phyloP scores from a whole-genome alignment of 2,113 vertebrate genomes.

The Hippocampus barbouri region DNA sequence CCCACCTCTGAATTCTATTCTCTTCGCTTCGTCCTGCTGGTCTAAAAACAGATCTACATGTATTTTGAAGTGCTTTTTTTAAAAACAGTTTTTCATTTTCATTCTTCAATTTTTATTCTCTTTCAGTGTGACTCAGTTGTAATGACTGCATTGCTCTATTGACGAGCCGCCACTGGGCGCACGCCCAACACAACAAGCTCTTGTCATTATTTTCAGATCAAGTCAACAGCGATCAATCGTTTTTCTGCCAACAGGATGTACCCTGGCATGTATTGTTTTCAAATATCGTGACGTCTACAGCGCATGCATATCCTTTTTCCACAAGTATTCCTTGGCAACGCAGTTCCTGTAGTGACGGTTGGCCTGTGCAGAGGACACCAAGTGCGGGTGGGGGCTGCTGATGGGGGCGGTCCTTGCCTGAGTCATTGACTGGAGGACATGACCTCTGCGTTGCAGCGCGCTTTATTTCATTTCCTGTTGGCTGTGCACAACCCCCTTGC shows the following conservation, averaged over 20 bases:
- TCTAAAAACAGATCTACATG: no score
- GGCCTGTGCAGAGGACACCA: neutral
- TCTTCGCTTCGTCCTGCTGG: no score
- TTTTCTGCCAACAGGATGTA: neutral
- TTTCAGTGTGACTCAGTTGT: no score
- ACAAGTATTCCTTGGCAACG: neutral
- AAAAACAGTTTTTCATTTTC: no score
- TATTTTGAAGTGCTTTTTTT: no score
- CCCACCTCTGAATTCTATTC: no score
- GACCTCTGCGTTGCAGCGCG: conserved; percentile 21
- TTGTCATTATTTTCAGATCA: neutral
- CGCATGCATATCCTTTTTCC: neutral
- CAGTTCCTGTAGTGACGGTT: neutral
- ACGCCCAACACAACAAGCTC: no score
- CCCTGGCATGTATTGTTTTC: neutral
- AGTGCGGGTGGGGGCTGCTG: neutral
- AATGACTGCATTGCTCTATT: no score
- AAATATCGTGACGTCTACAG: neutral
- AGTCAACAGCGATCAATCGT: neutral
- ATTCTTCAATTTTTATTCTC: no score
- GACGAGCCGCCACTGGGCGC: no score
- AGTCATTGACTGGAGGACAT: conserved; percentile 28
- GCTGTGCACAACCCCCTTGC: neutral
- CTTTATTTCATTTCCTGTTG: neutral
- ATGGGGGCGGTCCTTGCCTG: conserved; percentile 29